Conservation (phyloP, 2,113 vertebrate genomes). For the Otocyon megalotis region DNA sequence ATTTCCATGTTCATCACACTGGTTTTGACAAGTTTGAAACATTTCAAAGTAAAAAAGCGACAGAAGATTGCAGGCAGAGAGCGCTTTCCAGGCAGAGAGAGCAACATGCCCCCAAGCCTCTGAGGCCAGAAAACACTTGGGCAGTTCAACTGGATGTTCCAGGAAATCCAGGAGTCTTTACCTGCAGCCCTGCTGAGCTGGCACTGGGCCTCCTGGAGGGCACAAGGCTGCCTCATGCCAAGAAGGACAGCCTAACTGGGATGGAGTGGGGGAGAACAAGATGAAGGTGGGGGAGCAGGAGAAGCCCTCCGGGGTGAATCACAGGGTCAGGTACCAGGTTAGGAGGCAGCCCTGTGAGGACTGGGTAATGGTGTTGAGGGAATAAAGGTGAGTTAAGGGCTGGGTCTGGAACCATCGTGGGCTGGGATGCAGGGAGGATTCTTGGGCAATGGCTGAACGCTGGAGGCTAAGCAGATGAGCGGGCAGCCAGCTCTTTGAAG, state of each 20-base stretch:
- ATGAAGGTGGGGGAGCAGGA: neutral
- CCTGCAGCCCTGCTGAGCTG: neutral
- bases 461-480: neutral
- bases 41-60: neutral
- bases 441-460: neutral
- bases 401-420: neutral
- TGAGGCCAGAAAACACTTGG: neutral
- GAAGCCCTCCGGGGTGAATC: neutral
- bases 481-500: neutral
- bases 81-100: neutral
- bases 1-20: neutral
- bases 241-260: neutral
- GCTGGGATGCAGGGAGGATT: neutral
- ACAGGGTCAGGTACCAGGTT: neutral
- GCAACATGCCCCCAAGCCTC: neutral
- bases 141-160: neutral
- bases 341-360: neutral
- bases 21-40: constrained; percentile 23
- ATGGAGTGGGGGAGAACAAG: neutral
- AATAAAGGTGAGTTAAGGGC: neutral
- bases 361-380: neutral
- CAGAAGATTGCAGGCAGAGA: neutral
- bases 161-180: neutral
- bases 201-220: neutral
- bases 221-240: neutral